A percentile compares a stretch with the other conserved stretches of the same genome.
Evolutionary conservation across 2,888 invertebrate species (phyloP).

Genomic region (Diaperis boleti): DNA sequence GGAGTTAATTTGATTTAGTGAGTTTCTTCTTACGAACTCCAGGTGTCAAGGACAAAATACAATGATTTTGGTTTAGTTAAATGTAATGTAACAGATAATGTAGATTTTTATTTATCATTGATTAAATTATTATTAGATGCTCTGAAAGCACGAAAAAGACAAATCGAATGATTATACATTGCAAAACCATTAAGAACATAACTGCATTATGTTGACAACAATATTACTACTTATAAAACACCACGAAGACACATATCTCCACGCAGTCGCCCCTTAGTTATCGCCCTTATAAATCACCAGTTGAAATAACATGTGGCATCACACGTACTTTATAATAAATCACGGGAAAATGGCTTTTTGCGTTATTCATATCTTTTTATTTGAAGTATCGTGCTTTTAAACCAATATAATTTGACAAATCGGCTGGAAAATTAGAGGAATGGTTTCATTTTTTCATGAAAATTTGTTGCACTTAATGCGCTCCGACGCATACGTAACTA

Average conservation of each 20-base stretch:
- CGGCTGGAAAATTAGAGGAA: conserved; percentile 44
- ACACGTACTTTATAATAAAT: conserved; percentile 49
- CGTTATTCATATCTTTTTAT: conserved; percentile 41
- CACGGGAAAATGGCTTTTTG: conserved; percentile 48
- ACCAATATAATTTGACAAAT: conserved; percentile 48
- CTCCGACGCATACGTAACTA: background rate
- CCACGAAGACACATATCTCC: background rate
- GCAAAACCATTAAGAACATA: no score
- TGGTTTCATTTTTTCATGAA: conserved; percentile 23
- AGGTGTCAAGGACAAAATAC: no score
- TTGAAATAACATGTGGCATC: conserved; percentile 48
- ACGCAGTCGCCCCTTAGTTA: conserved; percentile 13
- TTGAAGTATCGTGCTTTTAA: conserved; percentile 49
- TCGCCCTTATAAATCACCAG: conserved; percentile 47
- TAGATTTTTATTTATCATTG: no score
- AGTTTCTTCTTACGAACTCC: no score
- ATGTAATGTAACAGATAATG: no score
- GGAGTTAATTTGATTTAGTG: no score
- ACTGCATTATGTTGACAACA: no score
- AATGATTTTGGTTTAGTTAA: no score
- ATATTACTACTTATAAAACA: no score
- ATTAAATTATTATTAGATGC: no score
- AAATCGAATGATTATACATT: no score
- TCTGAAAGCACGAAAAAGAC: no score
- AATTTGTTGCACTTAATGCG: conserved; percentile 30